Evolutionary conservation across 2,113 vertebrate species (phyloP).

Genomic region (Lanius ludovicianus): DNA sequence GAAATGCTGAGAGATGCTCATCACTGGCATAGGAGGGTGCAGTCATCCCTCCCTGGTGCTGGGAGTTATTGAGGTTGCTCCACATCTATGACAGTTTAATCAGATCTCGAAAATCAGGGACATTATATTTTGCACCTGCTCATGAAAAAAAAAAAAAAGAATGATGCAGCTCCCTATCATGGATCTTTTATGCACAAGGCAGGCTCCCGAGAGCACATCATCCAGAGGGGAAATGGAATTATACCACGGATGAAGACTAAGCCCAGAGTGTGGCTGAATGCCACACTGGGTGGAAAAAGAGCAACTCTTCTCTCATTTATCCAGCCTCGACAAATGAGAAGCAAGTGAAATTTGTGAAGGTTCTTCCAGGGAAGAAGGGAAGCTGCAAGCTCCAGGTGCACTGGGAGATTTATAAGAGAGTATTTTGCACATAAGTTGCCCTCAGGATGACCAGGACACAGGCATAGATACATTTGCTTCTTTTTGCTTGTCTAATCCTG

Average conservation of each 20-base stretch:
- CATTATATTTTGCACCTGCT: conserved; percentile 67
- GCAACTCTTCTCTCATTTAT: background rate
- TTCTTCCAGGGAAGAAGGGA: background rate
- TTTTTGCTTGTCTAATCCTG: background rate
- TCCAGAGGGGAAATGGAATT: conserved; percentile 24
- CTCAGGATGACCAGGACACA: background rate
- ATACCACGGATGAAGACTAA: background rate
- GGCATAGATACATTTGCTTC: background rate
- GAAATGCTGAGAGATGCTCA: conserved; percentile 32
- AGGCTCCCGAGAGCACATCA: background rate
- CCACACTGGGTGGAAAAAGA: background rate
- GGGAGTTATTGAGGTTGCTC: conserved; percentile 59
- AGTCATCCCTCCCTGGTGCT: background rate
- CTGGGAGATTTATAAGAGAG: background rate
- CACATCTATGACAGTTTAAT: conserved; percentile 68
- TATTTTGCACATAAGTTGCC: background rate
- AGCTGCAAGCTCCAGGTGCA: background rate
- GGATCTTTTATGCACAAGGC: conserved; percentile 24
- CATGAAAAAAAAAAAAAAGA: conserved; percentile 10
- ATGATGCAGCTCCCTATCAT: background rate
- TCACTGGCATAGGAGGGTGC: background rate
- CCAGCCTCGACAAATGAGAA: background rate
- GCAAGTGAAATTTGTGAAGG: background rate
- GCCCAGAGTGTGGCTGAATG: background rate
- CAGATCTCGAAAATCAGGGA: conserved; percentile 66